phyloP scores from a whole-genome alignment of 1,140 invertebrate genomes.

The Orius insidiosus region DNA sequence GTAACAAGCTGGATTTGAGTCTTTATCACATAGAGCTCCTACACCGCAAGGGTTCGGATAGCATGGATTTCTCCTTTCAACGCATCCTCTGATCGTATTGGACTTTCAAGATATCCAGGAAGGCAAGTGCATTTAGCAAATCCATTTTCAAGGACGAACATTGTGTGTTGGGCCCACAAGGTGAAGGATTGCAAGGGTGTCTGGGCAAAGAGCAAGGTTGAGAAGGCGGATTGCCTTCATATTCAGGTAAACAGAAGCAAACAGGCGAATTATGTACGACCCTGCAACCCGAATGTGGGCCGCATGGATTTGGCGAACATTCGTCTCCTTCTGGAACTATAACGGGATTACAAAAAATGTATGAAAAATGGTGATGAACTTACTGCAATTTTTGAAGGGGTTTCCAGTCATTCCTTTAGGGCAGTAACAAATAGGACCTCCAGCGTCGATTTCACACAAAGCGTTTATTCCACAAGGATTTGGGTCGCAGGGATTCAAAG shows the following conservation, averaged over 20 bases:
- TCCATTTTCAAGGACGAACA: slow-evolving; percentile 60
- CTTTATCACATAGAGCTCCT: slow-evolving; percentile 61
- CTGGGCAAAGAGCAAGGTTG: slow-evolving; percentile 42
- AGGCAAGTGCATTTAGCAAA: slow-evolving; percentile 76
- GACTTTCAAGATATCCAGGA: slow-evolving; percentile 63
- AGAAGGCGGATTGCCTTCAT: slow-evolving; percentile 64
- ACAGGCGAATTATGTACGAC: slow-evolving; percentile 47
- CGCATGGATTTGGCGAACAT: slow-evolving; percentile 69
- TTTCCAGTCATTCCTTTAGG: slow-evolving; percentile 77
- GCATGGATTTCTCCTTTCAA: slow-evolving; percentile 57
- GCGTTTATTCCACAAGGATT: slow-evolving; percentile 73
- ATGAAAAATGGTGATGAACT: slow-evolving; percentile 27
- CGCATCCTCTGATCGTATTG: slow-evolving; percentile 72
- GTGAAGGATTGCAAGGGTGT: slow-evolving; percentile 66
- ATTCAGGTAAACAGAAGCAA: slow-evolving; percentile 75
- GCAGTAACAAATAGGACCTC: slow-evolving; percentile 75
- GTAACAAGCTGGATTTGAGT: slow-evolving; percentile 56
- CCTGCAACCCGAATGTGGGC: slow-evolving; percentile 61
- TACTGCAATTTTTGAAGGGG: slow-evolving; percentile 80
- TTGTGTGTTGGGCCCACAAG: slow-evolving; percentile 75
- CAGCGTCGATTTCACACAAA: slow-evolving; percentile 67
- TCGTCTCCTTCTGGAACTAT: slow-evolving; percentile 72
- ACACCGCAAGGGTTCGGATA: slow-evolving; percentile 64
- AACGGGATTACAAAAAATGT: background rate
- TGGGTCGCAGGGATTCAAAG: slow-evolving; percentile 53